phyloP scores from a whole-genome alignment of 2,113 vertebrate genomes.

The Laticauda laticaudata region DNA sequence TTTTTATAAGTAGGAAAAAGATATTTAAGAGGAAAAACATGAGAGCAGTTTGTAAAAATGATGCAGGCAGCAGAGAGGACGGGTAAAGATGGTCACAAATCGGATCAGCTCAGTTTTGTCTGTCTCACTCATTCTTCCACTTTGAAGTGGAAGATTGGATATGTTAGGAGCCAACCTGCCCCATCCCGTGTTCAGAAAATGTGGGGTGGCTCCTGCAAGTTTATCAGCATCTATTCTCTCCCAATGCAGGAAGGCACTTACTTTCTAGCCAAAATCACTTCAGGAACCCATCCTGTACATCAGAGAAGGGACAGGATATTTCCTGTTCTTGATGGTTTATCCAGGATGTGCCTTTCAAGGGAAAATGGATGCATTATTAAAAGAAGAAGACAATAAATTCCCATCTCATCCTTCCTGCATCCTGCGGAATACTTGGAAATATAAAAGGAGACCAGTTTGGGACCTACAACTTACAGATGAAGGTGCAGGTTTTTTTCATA shows the following conservation, averaged over 20 bases:
- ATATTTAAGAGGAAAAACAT: neutral
- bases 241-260: neutral
- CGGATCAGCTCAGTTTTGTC: neutral
- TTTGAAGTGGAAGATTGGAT: neutral
- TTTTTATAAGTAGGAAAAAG: neutral
- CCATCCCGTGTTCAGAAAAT: neutral
- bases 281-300: neutral
- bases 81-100: neutral
- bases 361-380: neutral
- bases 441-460: neutral
- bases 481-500: neutral
- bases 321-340: neutral
- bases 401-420: neutral
- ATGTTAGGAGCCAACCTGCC: neutral
- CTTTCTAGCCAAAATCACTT: neutral
- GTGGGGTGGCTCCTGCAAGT: neutral
- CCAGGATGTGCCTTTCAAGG: neutral
- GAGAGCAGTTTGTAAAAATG: neutral
- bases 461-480: neutral
- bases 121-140: neutral
- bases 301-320: neutral
- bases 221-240: neutral
- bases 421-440: neutral
- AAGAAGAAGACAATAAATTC: neutral
- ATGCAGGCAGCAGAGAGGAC: neutral